Base-by-base conservation (phyloP, 1,140 invertebrate species). In the Drosophila pruinosa region DNA sequence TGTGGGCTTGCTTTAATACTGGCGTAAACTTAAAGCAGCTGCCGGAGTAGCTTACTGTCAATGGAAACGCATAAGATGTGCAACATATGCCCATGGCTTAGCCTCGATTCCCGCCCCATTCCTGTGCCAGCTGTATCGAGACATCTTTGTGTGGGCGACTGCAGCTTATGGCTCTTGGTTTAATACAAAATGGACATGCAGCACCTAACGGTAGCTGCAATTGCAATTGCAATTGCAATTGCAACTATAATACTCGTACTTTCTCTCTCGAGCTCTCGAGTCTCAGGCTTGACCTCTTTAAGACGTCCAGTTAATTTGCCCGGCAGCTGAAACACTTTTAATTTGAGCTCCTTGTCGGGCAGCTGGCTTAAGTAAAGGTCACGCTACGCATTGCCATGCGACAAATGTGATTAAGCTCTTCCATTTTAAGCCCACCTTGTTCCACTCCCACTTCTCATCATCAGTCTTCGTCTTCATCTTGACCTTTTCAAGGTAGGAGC, bases 21-120 rank as follows among this genome's bases (percentile, higher is more conserved):
- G 21, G 1, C 21, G n/a, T 28, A 10, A 12, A 58, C 56, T 39
- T 62, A 39, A 62, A 62, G 58, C 58, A 62, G 59, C 7, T 26
- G 38, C 39, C n/a, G 8, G 10, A 12, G 54, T 22, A 43, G 54
- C 39, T 43, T 57, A 57, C 39, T 8, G 15, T 8, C 22, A 4
- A n/a, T 2, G 7, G 14, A 28, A 52, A 21, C n/a, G 24, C 52
- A 56, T 41, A 62, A 53, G 58, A 69, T 19, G 31, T 14, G 34
- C 61, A 58, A 26, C 69, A 73, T 73, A 57, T 74, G 72, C 54
- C 31, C 52, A 10, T 34, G 50, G n/a, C 4, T 47, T 57, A 34
- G 24, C 7, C 10, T 45, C 26, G 52, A 54, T 4, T 8, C 19
- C 12, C 4, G 3, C 7, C 4, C n/a, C 19, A n/a, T 1, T 19